Evolutionary conservation across 1,140 invertebrate species (phyloP), one percentile per base, ranked within the genome.

Genomic region (Mya arenaria): DNA sequence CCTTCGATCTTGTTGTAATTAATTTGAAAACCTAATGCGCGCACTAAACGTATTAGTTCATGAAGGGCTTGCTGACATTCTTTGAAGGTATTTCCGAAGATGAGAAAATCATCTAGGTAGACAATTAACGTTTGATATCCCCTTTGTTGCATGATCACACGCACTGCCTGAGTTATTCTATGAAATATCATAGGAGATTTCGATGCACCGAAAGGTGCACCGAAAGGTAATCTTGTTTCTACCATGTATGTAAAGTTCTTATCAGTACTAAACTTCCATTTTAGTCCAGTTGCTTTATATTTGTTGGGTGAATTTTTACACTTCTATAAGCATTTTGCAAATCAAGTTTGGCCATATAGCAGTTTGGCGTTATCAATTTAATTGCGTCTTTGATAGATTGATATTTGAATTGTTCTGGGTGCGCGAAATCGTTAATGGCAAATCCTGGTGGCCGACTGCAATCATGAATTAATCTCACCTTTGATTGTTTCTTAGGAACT

Each of bases 301-400:
- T 66, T 34, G 41, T 34, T 55, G 37, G 58, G 30, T 77, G 60
- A 2, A 77, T 44, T 32, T 65, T n/a, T 0, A 77, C 74, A 32
- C 13, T 25, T 32, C 58, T 55, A 30, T 79, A 68, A 25, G 65
- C 63, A 30, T 23, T 8, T 5, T 30, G 0, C 8, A 55, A 39
- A n/a, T 68, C 65, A 25, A 80, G 44, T 69, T 80, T 80, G 6
- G 44, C 65, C 44, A 80, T 39, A 62, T 56, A 58, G 10, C 34
- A 56, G 13, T 41, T 30, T 17, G 32, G 65, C n/a, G 15, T 80
- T 8, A 69, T 56, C 5, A 6, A 41, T 25, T 60, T 39, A 5
- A 66, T n/a, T 15, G 56, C 74, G n/a, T 58, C 65, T 15, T 68
- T 19, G 19, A 80, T 37, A 5, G 41, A 30, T 37, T 56, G n/a